Evolutionary conservation across 2,113 vertebrate species (phyloP).

Genomic region (Procapra przewalskii): DNA sequence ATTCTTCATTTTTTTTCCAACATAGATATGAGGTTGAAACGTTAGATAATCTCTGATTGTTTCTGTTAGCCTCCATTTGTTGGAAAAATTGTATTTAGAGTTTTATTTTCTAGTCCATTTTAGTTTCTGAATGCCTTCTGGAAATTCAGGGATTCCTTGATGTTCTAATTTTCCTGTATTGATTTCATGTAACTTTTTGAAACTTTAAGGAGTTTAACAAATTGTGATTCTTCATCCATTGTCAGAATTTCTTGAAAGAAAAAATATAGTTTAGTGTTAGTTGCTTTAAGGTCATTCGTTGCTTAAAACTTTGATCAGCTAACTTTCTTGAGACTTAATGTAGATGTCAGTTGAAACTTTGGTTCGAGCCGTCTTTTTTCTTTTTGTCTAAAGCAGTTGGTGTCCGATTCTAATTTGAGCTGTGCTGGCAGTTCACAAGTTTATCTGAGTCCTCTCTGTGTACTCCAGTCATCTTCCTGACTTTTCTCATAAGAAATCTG

Average conservation of each 20-base stretch:
- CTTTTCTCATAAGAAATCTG: neutral
- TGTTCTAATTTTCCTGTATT: neutral
- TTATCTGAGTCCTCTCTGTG: neutral
- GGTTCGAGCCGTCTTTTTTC: neutral
- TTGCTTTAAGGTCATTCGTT: neutral
- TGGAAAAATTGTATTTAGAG: neutral
- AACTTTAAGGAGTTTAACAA: neutral
- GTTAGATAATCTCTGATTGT: neutral
- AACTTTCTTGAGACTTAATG: neutral
- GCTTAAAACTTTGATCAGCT: neutral
- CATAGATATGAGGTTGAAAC: neutral
- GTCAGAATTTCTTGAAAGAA: neutral
- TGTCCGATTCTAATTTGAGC: neutral
- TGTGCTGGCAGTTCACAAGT: neutral
- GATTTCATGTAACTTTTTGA: neutral
- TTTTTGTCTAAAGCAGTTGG: neutral
- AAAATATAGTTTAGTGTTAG: neutral
- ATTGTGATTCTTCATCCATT: neutral
- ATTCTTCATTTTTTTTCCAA: constrained; percentile 33
- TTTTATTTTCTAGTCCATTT: neutral
- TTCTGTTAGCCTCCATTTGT: constrained; percentile 2
- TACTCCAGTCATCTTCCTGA: neutral
- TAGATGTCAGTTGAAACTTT: neutral
- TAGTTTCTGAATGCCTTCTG: neutral
- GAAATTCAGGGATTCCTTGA: neutral